Conservation (phyloP, 1,140 invertebrate species). For the Bombus ignitus region DNA sequence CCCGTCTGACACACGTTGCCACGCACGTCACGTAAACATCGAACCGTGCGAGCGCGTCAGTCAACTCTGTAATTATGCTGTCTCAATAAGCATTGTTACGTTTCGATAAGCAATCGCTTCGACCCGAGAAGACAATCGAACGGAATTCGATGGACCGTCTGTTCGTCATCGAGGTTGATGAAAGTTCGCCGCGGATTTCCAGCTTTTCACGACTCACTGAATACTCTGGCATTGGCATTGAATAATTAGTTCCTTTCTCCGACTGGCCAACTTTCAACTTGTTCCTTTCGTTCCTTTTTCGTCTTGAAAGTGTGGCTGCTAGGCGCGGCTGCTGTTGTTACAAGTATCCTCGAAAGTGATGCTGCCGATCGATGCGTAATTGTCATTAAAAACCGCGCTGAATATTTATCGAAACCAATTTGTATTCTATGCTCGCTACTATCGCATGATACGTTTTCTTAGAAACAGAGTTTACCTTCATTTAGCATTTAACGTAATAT, state of each 20-base stretch:
- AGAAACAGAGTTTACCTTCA: too few species aligned
- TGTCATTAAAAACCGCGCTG: too few species aligned
- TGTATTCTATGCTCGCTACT: too few species aligned
- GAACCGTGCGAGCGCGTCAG: constrained; percentile 2
- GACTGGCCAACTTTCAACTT: background rate
- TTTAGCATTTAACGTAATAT: too few species aligned
- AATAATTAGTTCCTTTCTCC: background rate
- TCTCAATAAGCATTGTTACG: constrained; percentile 55
- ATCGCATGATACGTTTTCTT: too few species aligned
- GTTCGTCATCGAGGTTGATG: background rate
- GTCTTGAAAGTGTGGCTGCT: background rate
- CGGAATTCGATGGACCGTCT: background rate
- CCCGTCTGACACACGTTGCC: constrained; percentile 33
- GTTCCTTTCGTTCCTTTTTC: background rate
- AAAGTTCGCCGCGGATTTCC: background rate
- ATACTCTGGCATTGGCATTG: background rate
- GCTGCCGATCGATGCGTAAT: too few species aligned
- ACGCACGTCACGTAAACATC: constrained; percentile 51
- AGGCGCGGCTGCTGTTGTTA: too few species aligned
- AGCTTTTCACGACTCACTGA: background rate
- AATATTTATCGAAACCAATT: too few species aligned
- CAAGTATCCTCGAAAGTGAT: too few species aligned
- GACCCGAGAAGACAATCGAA: background rate
- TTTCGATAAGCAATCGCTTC: constrained; percentile 37
- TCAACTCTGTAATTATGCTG: constrained; percentile 61